Conservation (phyloP, 1,140 invertebrate genomes). For the Arctopsyche grandis region DNA sequence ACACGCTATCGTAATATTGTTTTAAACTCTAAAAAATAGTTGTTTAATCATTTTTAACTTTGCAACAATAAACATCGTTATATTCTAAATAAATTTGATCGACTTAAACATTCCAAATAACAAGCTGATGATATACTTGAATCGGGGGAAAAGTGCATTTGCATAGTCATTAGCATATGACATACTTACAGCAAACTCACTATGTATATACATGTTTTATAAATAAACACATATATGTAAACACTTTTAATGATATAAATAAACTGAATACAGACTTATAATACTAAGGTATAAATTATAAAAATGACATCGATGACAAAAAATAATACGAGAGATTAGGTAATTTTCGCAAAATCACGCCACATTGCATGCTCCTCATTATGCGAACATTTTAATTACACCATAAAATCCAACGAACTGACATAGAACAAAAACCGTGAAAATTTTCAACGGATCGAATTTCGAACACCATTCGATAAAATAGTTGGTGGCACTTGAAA, state of each 20-base stretch:
- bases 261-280: not conserved
- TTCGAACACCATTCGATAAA: no score
- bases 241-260: not conserved
- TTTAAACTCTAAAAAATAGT: no score
- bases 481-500: no score
- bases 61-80: not conserved
- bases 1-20: no score
- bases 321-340: not conserved
- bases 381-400: not conserved
- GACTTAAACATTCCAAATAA: not conserved
- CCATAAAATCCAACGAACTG: not conserved
- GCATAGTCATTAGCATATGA: slow-evolving; percentile 24
- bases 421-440: no score
- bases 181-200: slow-evolving; percentile 7
- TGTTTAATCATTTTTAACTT: no score
- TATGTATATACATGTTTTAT: not conserved
- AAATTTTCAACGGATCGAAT: no score
- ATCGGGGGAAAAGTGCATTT: slow-evolving; percentile 8
- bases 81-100: not conserved
- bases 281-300: not conserved
- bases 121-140: slow-evolving; percentile 5
- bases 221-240: no score
- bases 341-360: slow-evolving; percentile 19
- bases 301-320: not conserved
- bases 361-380: slow-evolving; percentile 5